Evolutionary conservation across 2,797 vertebrate species (phyloP).

Genomic region (Neopelma chrysocephalum): DNA sequence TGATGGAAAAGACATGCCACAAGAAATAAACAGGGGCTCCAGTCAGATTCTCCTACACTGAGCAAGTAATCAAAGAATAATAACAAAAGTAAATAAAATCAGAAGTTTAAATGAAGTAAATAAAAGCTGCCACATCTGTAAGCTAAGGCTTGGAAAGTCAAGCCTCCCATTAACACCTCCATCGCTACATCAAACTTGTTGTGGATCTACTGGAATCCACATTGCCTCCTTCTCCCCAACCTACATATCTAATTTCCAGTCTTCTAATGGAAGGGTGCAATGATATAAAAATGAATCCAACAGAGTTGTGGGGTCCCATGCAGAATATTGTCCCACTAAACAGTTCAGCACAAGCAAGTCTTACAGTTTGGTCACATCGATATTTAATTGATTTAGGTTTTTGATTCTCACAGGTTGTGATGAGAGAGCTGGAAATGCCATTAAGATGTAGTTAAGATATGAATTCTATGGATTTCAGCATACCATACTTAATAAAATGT

Average conservation of each 20-base stretch:
- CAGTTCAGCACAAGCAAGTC: not conserved
- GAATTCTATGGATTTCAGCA: not conserved
- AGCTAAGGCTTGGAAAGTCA: not conserved
- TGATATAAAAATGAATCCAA: not conserved
- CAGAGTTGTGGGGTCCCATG: not conserved
- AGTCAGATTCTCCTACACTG: not conserved
- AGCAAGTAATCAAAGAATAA: not conserved
- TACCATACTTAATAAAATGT: not conserved
- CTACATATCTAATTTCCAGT: not conserved
- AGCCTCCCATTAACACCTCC: not conserved
- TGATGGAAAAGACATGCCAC: not conserved
- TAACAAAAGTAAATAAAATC: not conserved
- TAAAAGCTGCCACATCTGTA: not conserved
- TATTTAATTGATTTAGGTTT: not conserved
- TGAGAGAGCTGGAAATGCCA: not conserved
- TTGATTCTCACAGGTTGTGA: not conserved
- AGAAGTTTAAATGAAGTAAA: not conserved
- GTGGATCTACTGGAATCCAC: not conserved
- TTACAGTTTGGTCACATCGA: accelerated
- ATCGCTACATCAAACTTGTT: not conserved
- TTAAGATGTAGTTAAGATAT: not conserved
- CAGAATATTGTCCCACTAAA: not conserved
- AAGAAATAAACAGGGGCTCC: not conserved
- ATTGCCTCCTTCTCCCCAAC: accelerated
- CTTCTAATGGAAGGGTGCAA: not conserved